Evolutionary conservation across 2,888 invertebrate genomes (phyloP), one percentile per base, ranked within the genome.

Genomic region (Tholera decimalis): DNA sequence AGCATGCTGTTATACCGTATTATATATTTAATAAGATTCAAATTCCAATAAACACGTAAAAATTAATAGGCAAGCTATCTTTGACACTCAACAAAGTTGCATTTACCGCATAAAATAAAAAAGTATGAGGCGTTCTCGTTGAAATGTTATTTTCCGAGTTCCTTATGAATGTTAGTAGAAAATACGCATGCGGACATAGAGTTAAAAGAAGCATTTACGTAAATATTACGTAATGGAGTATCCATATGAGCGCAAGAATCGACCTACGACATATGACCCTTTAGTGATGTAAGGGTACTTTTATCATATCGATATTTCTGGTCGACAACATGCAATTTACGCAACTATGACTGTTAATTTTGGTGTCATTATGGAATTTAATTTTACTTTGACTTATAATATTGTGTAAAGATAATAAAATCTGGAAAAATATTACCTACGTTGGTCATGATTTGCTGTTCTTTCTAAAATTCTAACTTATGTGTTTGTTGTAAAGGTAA

Each of bases 201-300:
- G 51, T 75, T n/a, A n/a, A 73, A 73, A 78, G 72, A 77, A 79
- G 82, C 69, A 46, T 79, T 80, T 91, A 91, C 90, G 89, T 91
- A 92, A 93, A 77, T 47, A 64, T 94, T 94, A 91, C 93, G 78
- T 91, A 90, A 92, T 9, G 8, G 64, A 71, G 83, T 82, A 85
- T 86, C 80, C 83, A 83, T 84, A 83, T 84, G 87, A 87, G 86
- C 89, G 92, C 90, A 90, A 92, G 89, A 85, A 83, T 76, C 86
- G 93, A 93, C 93, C 93, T 89, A 86, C 88, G 93, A 92, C 92
- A 86, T 85, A 83, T 86, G 89, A 89, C 89, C 89, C 81, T 60
- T 24, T 92, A 91, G 91, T 84, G 92, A 83, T 86, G 90, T 75
- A 80, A 64, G 58, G 35, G 11, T 46, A 18, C 35, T 57, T 60